Base-by-base conservation (phyloP, 2,888 invertebrate species). In the Ecdyonurus torrentis region DNA sequence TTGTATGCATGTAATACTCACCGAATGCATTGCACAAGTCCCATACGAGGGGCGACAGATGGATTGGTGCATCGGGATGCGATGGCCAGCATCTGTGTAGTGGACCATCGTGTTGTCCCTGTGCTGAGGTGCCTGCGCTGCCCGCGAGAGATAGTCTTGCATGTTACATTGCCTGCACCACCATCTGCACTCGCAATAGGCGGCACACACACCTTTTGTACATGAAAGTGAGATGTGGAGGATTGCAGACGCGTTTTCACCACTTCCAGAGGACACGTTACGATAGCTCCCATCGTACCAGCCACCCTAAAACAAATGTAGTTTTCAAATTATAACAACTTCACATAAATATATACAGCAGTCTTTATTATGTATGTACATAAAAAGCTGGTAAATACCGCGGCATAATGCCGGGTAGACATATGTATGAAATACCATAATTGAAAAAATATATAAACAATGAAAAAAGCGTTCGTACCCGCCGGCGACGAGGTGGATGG, bases 161-260 rank as follows among this genome's bases (percentile, higher is more conserved):
- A 80, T 20, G 80, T 80, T 37, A 78, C 77, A 70, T 78, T 77
- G 64, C 74, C 75, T 65, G 70, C 70, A 63, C 69, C 71, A 59
- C 70, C 70, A 55, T 72, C 72, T 37, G 74, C 72, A 64, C 72
- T 72, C n/a, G 76, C 75, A 62, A 75, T 74, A 64, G 69, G 71
- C 23, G 74, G 74, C 52, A 73, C 68, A 61, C 74, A 72, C 53
- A 74, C 69, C 62, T 74, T 74, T 7, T 76, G 72, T 68, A 69
- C 66, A 62, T 71, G 70, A 69, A 81, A 82, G 64, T 79, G 77
- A 61, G 86, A 88, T 67, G 86, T 84, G 3, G 96, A 96, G 23
- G 97, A 97, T 76, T 98, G 98, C 68, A 96, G 82, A 25, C 98
- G 84, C 15, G 97, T 97, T 78, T 98, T 98, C 59, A 98, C 94